Percentiles rank a stretch among this genome's conserved stretches.
These are phyloP conservation scores for Poeciliopsis prolifica DNA, from an alignment of 2,113 vertebrate genomes.

Conservation along the genomic window DNA sequence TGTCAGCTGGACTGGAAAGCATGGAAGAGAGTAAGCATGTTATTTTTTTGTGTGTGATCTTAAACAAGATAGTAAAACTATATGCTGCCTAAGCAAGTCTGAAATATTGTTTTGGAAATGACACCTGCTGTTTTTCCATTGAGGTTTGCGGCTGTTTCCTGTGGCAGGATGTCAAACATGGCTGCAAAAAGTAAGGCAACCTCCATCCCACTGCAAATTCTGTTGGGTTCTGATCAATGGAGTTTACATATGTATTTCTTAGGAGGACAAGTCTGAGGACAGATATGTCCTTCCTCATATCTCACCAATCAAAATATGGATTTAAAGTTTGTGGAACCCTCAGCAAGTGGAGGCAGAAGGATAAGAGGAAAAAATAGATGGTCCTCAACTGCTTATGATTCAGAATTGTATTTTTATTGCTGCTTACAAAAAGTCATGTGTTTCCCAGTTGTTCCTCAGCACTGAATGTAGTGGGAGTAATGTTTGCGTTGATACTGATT, in stretches of 20 bases:
- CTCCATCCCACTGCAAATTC: constrained; percentile 23
- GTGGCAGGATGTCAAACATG: constrained; percentile 66
- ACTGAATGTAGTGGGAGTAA: not conserved
- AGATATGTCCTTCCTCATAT: not conserved
- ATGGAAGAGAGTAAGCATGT: not conserved
- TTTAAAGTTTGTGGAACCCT: not conserved
- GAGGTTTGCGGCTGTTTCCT: constrained; percentile 65
- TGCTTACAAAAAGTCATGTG: not conserved
- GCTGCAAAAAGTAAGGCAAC: constrained; percentile 4
- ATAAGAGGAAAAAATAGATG: not conserved
- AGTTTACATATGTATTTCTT: not conserved
- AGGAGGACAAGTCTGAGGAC: not conserved
- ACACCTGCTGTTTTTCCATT: constrained; percentile 51
- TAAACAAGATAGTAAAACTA: constrained; percentile 5
- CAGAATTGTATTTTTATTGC: not conserved
- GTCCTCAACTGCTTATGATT: not conserved
- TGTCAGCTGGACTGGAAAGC: not conserved
- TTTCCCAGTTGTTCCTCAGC: not conserved
- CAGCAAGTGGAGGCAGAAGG: too few relatives aligned
- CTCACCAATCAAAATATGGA: constrained; percentile 1
- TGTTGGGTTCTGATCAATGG: constrained; percentile 16
- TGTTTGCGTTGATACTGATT: not conserved
- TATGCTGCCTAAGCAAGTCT: constrained; percentile 11
- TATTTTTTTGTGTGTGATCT: not conserved
- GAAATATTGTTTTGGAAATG: constrained; percentile 15